Evolutionary conservation across 2,888 invertebrate genomes (phyloP).

Genomic region (Hofmannophila pseudospretella): DNA sequence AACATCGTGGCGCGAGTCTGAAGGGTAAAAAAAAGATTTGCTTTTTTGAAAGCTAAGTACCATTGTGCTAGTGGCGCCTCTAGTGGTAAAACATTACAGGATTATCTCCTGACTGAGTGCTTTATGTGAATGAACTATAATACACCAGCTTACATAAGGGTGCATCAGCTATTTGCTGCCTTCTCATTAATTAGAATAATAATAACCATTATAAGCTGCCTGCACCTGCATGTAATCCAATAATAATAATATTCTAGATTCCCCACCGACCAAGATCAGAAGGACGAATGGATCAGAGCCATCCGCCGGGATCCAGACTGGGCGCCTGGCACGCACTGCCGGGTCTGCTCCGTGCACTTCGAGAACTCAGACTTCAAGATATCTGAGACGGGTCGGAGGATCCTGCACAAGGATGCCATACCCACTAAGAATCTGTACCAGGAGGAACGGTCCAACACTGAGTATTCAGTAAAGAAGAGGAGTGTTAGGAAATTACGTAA

Average conservation of each 20-base stretch:
- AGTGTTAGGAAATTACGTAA: slow-evolving; percentile 1
- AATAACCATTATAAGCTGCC: too few relatives aligned
- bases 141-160: too few relatives aligned
- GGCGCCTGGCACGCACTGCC: slow-evolving; percentile 10
- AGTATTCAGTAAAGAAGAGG: not conserved
- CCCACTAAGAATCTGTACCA: slow-evolving; percentile 10
- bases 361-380: slow-evolving; percentile 12
- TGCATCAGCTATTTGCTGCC: too few relatives aligned
- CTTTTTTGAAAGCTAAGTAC: too few relatives aligned
- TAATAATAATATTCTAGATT: slow-evolving; percentile 8
- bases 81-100: too few relatives aligned
- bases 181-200: too few relatives aligned
- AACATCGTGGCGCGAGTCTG: too few relatives aligned
- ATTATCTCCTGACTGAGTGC: too few relatives aligned
- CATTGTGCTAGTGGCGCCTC: too few relatives aligned
- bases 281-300: slow-evolving; percentile 10
- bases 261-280: slow-evolving; percentile 9
- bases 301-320: slow-evolving; percentile 9
- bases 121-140: too few relatives aligned
- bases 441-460: slow-evolving; percentile 6
- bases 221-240: too few relatives aligned
- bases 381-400: slow-evolving; percentile 10
- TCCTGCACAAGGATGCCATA: slow-evolving; percentile 10
- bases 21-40: too few relatives aligned
- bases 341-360: slow-evolving; percentile 12